Conservation (phyloP, 1,140 invertebrate genomes). For the Lepidotrigona ventralis region DNA sequence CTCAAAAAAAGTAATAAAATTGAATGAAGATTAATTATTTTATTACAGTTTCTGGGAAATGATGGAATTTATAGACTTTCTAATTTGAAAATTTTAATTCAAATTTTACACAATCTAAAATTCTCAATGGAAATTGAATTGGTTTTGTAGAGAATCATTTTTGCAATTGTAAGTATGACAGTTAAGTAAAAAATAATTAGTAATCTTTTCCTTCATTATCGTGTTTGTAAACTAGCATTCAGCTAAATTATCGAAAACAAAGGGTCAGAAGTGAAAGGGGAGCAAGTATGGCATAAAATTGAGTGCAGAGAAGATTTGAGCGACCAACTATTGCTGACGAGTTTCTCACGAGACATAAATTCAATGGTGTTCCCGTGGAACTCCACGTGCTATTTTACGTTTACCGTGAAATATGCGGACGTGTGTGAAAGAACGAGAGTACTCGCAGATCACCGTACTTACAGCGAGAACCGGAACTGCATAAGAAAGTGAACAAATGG, state of each 20-base stretch:
- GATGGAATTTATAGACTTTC: not conserved
- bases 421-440: slow-evolving; percentile 65
- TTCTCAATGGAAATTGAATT: not conserved
- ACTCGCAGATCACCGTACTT: slow-evolving; percentile 62
- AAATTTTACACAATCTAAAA: not conserved
- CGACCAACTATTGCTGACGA: slow-evolving; percentile 20
- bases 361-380: slow-evolving; percentile 34
- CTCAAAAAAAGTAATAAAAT: not conserved
- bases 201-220: not conserved
- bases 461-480: slow-evolving; percentile 67
- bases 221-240: not conserved
- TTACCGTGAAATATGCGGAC: slow-evolving; percentile 25
- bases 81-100: not conserved
- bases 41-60: not conserved
- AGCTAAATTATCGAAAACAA: slow-evolving; percentile 1
- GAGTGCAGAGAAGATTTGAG: slow-evolving; percentile 28
- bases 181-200: not conserved
- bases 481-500: slow-evolving; percentile 70
- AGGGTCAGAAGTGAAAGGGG: slow-evolving; percentile 27
- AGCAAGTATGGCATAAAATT: slow-evolving; percentile 36
- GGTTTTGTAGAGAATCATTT: not conserved
- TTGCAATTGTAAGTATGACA: not conserved
- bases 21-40: not conserved
- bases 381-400: slow-evolving; percentile 59
- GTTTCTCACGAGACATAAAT: slow-evolving; percentile 37